Evolutionary conservation across 2,797 vertebrate species (phyloP).

Genomic region (Crocidura indochinensis): DNA sequence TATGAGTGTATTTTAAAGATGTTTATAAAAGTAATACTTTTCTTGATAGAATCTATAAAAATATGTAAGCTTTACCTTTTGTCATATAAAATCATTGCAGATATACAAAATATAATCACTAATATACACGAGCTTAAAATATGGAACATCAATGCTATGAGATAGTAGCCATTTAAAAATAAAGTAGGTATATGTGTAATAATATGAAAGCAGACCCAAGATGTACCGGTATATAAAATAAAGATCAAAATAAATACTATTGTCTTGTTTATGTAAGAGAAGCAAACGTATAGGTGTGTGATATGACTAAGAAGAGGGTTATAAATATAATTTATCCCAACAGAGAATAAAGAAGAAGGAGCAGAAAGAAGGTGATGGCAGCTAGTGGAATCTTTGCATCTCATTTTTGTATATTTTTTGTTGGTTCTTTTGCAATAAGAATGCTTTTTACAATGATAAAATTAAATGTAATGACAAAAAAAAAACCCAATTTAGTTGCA

Average conservation of each 20-base stretch:
- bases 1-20: conserved; percentile 32
- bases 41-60: conserved; percentile 43
- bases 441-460: not conserved
- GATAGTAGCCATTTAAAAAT: conserved; percentile 3
- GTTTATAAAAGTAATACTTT: conserved; percentile 1
- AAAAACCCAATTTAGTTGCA: not conserved
- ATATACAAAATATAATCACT: not conserved
- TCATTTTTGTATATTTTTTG: not conserved
- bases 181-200: not conserved
- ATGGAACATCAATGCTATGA: not conserved
- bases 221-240: not conserved
- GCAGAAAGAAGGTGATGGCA: too few relatives aligned
- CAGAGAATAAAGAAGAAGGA: too few relatives aligned
- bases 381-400: not conserved
- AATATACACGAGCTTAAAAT: conserved; percentile 4
- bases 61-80: not conserved
- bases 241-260: not conserved
- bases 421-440: conserved; percentile 31
- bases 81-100: conserved; percentile 31
- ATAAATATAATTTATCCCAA: not conserved
- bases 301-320: not conserved
- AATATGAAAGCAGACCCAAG: conserved; percentile 36
- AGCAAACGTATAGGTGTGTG: not conserved
- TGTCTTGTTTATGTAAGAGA: conserved; percentile 17
- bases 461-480: conserved; percentile 50